phyloP scores from a whole-genome alignment of 2,888 invertebrate species.

The Plagiodera versicolora region DNA sequence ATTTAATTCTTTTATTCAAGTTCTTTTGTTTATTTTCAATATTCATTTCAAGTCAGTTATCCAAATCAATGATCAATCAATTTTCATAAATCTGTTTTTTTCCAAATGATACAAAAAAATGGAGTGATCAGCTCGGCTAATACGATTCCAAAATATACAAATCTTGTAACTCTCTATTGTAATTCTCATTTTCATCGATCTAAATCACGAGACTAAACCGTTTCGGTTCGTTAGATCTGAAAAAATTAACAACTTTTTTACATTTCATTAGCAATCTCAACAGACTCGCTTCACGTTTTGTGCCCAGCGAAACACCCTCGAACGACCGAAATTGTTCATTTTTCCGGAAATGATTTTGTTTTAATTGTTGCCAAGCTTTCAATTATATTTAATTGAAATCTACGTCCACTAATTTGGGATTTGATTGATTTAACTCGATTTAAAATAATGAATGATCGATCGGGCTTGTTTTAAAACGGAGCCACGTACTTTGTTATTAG shows the following conservation, averaged over 20 bases:
- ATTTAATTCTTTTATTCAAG: no score
- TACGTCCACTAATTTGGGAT: conserved; percentile 5
- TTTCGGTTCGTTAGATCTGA: conserved; percentile 41
- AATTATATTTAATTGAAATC: conserved; percentile 23
- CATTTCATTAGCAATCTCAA: conserved; percentile 44
- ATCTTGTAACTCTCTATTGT: conserved; percentile 10
- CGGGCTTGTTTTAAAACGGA: no score
- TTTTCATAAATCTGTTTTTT: no score
- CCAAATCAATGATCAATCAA: no score
- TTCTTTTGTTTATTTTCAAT: no score
- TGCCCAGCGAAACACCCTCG: conserved; percentile 35
- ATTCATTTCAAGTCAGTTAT: no score
- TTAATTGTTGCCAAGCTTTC: conserved; percentile 24
- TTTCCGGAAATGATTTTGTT: conserved; percentile 22
- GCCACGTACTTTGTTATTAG: no score
- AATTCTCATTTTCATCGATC: conserved; percentile 32
- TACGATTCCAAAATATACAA: no score
- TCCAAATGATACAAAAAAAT: no score
- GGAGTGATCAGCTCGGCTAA: no score
- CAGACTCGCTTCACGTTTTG: conserved; percentile 38
- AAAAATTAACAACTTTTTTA: conserved; percentile 41
- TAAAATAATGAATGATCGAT: not conserved
- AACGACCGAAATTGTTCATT: conserved; percentile 28
- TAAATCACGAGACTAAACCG: conserved; percentile 31
- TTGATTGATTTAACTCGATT: conserved; percentile 4